Conservation (phyloP, 2,888 invertebrate species). For the Drosophila setosimentum region DNA sequence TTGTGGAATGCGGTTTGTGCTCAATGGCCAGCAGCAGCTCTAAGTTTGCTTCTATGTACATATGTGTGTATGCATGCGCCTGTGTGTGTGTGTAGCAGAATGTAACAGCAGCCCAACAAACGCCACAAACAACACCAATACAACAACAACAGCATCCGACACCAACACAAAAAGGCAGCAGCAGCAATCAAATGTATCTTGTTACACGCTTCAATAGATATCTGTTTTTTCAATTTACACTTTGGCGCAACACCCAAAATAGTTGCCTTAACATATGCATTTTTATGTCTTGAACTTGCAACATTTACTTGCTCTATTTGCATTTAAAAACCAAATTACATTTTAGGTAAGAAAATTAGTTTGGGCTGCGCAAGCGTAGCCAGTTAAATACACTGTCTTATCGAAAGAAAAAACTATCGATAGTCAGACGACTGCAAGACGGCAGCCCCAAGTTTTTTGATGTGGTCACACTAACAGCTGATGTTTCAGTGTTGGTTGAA, state of each 20-base stretch:
- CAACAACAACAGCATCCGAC: slow-evolving; percentile 24
- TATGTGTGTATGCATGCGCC: slow-evolving; percentile 16
- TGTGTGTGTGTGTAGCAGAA: slow-evolving; percentile 47
- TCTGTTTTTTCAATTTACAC: background rate
- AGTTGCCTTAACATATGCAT: slow-evolving; percentile 1
- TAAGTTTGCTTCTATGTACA: slow-evolving; percentile 33
- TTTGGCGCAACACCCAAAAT: background rate
- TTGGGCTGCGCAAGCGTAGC: slow-evolving; percentile 57
- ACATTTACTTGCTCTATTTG: background rate
- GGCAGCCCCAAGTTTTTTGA: background rate
- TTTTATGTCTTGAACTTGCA: background rate
- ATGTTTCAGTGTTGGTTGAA: slow-evolving; percentile 4
- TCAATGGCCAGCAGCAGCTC: slow-evolving; percentile 51
- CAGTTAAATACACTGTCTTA: slow-evolving; percentile 33
- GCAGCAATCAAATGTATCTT: slow-evolving; percentile 44
- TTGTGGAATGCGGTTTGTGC: slow-evolving; percentile 69
- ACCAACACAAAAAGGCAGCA: slow-evolving; percentile 20
- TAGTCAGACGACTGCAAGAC: slow-evolving; percentile 4
- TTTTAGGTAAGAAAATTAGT: slow-evolving; percentile 17
- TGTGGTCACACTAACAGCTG: slow-evolving; percentile 44
- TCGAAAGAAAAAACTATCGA: slow-evolving; percentile 32
- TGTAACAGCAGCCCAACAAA: slow-evolving; percentile 27
- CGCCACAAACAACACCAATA: slow-evolving; percentile 28
- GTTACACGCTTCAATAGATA: slow-evolving; percentile 17
- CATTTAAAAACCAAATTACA: slow-evolving; percentile 5